phyloP scores from a whole-genome alignment of 2,113 vertebrate species.

The Martes martes region DNA sequence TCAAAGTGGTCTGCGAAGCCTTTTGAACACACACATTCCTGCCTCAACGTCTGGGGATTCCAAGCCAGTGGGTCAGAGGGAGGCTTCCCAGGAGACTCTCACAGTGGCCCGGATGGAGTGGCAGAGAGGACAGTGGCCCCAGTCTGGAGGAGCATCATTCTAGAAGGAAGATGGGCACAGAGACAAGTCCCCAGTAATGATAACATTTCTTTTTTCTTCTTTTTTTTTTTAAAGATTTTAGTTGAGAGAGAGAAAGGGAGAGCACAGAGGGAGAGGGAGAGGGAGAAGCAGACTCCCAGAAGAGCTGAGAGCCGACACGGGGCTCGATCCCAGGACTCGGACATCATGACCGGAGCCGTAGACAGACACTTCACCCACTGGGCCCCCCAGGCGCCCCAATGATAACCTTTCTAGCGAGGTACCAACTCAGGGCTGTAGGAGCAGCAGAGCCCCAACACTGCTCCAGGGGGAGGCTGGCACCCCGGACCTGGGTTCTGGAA shows the following conservation, averaged over 20 bases:
- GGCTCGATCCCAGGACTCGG: too few species aligned
- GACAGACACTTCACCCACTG: too few species aligned
- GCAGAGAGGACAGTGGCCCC: background rate
- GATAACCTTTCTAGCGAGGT: background rate
- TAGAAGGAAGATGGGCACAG: background rate
- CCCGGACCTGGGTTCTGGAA: background rate
- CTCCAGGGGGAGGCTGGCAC: too few species aligned
- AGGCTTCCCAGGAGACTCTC: background rate
- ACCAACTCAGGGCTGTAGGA: background rate
- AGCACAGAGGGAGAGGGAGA: too few species aligned
- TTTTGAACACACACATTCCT: background rate
- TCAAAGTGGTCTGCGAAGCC: background rate
- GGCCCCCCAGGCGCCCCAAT: too few species aligned
- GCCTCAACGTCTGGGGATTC: background rate
- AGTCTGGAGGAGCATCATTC: background rate
- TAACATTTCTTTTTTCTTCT: background rate
- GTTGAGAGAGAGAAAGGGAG: too few species aligned
- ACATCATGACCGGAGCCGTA: too few species aligned
- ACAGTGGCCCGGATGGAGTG: background rate
- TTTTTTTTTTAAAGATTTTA: too few species aligned
- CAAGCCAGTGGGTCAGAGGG: background rate
- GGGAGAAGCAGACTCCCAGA: too few species aligned
- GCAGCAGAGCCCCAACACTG: background rate
- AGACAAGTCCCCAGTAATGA: background rate
- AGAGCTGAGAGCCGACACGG: too few species aligned